Base-by-base conservation (phyloP, 2,113 vertebrate genomes). In the Okapia johnstoni region DNA sequence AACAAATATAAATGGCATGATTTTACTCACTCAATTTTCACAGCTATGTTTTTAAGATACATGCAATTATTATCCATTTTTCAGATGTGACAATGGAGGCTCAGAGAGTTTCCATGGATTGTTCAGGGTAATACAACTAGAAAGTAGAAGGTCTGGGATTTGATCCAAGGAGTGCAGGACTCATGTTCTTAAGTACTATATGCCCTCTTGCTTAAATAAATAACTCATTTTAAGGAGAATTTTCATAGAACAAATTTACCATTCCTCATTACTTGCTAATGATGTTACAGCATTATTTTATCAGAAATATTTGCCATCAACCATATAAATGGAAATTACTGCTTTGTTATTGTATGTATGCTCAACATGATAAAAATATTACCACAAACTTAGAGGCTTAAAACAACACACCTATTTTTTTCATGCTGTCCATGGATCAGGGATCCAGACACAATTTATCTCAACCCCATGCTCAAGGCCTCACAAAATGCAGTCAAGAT, bases 401-500 rank as follows among this genome's bases (percentile, higher is more conserved):
- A 55, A 80, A 70, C 5, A 36, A 73, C 14, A 52, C 5, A 14
- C 23, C 48, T 43, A 36, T 85, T 73, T n/a, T 96, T 46, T 84
- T 36, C 9, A 43, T 7, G 28, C n/a, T 89, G 66, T 83, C 33
- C 11, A 4, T 55, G 15, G 7, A 11, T 70, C 50, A 86, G 6
- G 16, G 40, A 17, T 60, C 7, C 6, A 87, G 30, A 5, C 3
- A 66, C 11, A 96, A 57, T 58, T 36, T 76, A 63, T 30, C 10
- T 36, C 21, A 46, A 60, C 50, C 14, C 10, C 54, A 2, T 15
- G 0, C 10, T 28, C 4, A 2, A 36, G 14, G 7, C 23, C 16
- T 87, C 26, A 55, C 2, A 84, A 86, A 36, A 14, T 90, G 12
- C 12, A 43, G 0, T 57, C 33, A 90, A 54, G 1, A 0, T n/a